Base-by-base conservation (phyloP, 2,797 vertebrate genomes). In the Poecilia wingei region DNA sequence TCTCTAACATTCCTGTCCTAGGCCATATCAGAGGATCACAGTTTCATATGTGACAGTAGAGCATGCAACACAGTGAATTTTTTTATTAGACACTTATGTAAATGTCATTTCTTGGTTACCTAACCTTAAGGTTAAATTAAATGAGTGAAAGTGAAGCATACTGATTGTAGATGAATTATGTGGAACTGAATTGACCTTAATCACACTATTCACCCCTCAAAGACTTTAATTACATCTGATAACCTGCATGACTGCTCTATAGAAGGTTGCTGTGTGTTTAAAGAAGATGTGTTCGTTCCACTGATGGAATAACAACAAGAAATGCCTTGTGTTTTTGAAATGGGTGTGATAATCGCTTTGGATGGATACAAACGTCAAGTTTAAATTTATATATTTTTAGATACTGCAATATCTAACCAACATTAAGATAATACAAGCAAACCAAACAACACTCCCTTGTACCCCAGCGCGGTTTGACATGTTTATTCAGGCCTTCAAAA, bases 401-500 rank as follows among this genome's bases (percentile, higher is more conserved):
- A 76, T 79, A 64, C 82, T 70, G 81, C 45, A 43, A 68, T 76
- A 87, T 85, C 81, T 78, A 74, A 87, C 91, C 87, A 90, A 47
- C 80, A 82, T 91, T 91, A 91, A 53, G 51, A n/a, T 79, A 82
- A 86, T 85, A 86, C 41, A 20, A 49, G 13, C 55, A 77, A 36
- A 77, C 84, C 90, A 76, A 69, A 81, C 84, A 89, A 88, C 64
- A 86, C 69, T 75, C 47, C 41, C 61, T 57, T 85, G 69, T 80
- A 82, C 90, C 90, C 86, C 76, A 66, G 41, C 82, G 80, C 57
- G 76, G 78, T 51, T 82, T 87, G 36, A 77, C 25, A n/a, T 94
- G 91, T 95, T 95, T 94, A 90, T 91, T 77, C 93, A 93, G 90
- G 87, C 88, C 81, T 81, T 77, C 84, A 84, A 91, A 93, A 91